phyloP scores from a whole-genome alignment of 1,140 invertebrate species.

The Hyles vespertilio region DNA sequence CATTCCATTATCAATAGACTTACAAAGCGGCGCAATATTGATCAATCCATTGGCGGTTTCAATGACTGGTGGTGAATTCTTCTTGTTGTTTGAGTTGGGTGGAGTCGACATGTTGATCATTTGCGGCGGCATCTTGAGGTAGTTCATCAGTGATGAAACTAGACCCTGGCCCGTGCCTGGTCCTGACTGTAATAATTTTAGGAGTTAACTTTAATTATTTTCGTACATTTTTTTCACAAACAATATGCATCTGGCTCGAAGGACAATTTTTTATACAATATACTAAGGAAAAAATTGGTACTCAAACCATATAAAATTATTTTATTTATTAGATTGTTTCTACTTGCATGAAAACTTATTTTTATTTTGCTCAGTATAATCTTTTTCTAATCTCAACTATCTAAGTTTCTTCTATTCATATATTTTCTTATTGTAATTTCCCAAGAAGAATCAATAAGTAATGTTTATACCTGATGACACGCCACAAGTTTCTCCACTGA shows the following conservation, averaged over 20 bases:
- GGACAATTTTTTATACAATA: no score
- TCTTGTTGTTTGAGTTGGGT: conserved; percentile 75
- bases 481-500: conserved; percentile 71
- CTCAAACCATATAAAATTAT: no score
- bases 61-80: conserved; percentile 70
- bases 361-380: no score
- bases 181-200: conserved; percentile 34
- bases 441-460: no score
- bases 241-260: no score
- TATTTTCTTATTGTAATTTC: no score
- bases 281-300: no score
- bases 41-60: conserved; percentile 82
- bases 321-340: no score
- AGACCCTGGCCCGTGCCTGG: conserved; percentile 63
- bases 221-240: no score
- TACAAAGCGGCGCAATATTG: conserved; percentile 92
- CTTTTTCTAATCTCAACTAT: no score
- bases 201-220: neutral
- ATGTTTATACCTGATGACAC: conserved; percentile 66
- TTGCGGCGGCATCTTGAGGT: conserved; percentile 66
- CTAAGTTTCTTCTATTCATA: no score
- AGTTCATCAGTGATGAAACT: conserved; percentile 70
- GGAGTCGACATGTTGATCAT: conserved; percentile 75
- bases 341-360: no score
- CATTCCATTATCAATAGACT: conserved; percentile 25